Base-by-base conservation (phyloP, 2,113 vertebrate species). In the Podarcis raffonei region DNA sequence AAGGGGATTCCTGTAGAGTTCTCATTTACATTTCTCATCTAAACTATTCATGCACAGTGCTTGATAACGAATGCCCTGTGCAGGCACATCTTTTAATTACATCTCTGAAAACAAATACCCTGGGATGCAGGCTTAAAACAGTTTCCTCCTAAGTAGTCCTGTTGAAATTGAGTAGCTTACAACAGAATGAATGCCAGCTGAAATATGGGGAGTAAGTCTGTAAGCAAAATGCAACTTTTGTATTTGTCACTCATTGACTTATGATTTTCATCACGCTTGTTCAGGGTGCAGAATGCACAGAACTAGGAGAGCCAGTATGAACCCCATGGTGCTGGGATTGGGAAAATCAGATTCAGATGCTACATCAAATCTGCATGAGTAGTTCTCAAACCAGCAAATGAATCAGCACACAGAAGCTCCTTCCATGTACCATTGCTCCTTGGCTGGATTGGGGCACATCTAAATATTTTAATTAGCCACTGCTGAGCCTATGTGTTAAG, bases 51-150 rank as follows among this genome's bases (percentile, higher is more conserved):
- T 37, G 81, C 3, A 15, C 59, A 1, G 27, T 20, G 35, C 18
- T 81, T 2, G 37, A 87, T 92, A 87, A 83, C 22, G 77, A 25
- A 39, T 84, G 62, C 89, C 87, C 37, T 86, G 0, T 91, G 85
- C 66, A 88, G 2, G 27, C 30, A 5, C 20, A 77, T 87, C 0
- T 71, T 80, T 35, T 92, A 90, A 68, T 89, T 91, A 88, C 87
- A 88, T 83, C 87, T 89, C 39, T 30, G 81, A 77, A 89, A 83
- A 89, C 42, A 77, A 89, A 83, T 89, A 77, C 75, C 87, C 59
- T 69, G 72, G 87, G 87, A 83, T 83, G 37, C 72, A 4, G 9
- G 68, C 81, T 78, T 84, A 83, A 53, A 69, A 68, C 32, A 37
- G 62, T 53, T 76, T 69, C 15, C 23, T 68, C 57, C 48, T 2